Evolutionary conservation across 1,140 invertebrate genomes (phyloP).

Genomic region (Heliconius hermathena): DNA sequence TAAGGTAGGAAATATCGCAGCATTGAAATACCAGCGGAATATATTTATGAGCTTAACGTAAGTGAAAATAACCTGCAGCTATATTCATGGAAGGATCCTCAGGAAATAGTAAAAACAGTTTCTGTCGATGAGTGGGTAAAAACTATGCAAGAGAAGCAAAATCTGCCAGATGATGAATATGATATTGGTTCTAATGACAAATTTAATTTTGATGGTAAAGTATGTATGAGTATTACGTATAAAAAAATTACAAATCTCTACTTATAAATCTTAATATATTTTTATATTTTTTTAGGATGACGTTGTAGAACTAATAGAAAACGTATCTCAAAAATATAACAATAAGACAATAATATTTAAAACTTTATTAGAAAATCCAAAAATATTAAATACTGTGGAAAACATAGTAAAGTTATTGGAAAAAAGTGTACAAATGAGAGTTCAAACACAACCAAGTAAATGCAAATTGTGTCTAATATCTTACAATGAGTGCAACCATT

Average conservation of each 20-base stretch:
- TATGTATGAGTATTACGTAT: conserved; percentile 29
- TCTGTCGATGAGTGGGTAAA: conserved; percentile 53
- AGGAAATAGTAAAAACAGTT: conserved; percentile 19
- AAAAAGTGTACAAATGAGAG: conserved; percentile 84
- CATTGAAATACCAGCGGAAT: conserved; percentile 88
- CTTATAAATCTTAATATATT: neutral
- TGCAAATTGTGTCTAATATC: conserved; percentile 85
- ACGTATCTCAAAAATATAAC: conserved; percentile 45
- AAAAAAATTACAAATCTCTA: neutral
- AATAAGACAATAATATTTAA: conserved; percentile 65
- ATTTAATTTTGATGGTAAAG: conserved; percentile 45
- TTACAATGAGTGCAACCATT: conserved; percentile 80
- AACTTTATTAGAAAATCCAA: conserved; percentile 64
- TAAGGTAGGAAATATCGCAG: conserved; percentile 76
- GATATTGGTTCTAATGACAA: conserved; percentile 41
- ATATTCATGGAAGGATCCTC: conserved; percentile 60
- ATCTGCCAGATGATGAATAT: conserved; percentile 59
- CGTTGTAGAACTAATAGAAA: conserved; percentile 65
- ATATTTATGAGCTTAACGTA: conserved; percentile 86
- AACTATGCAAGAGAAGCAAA: conserved; percentile 65
- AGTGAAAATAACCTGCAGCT: conserved; percentile 67
- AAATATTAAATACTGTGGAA: conserved; percentile 70
- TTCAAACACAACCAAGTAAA: conserved; percentile 84
- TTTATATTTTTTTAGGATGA: conserved; percentile 60
- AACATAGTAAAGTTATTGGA: conserved; percentile 83